Percentiles rank a stretch among this genome's conserved stretches.
Conservation (phyloP, 2,888 invertebrate genomes). For the Drosophila dives region DNA sequence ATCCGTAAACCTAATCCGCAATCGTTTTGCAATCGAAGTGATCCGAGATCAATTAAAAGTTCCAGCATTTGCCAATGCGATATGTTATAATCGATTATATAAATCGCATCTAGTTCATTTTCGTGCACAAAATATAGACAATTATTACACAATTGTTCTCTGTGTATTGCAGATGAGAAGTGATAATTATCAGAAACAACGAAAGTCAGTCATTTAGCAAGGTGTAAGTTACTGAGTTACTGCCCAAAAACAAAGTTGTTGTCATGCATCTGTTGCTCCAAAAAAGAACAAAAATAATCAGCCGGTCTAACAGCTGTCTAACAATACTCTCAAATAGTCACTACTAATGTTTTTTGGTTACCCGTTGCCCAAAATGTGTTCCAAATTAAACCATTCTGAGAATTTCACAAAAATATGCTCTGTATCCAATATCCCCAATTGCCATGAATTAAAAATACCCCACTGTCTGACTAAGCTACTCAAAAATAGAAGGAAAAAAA, state of each 20-base stretch:
- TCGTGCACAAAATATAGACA: background rate
- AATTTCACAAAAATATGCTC: background rate
- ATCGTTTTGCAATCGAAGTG: slow-evolving; percentile 30
- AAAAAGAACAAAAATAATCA: slow-evolving; percentile 3
- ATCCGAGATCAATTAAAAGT: background rate
- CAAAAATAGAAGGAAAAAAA: background rate
- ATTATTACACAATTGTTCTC: slow-evolving; percentile 23
- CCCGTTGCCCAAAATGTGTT: background rate
- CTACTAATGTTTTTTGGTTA: background rate
- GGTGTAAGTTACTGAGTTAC: slow-evolving; percentile 59
- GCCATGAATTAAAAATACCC: background rate
- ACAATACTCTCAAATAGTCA: slow-evolving; percentile 5
- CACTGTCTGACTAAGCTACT: background rate
- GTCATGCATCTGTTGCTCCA: slow-evolving; percentile 5
- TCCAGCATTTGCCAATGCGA: slow-evolving; percentile 1
- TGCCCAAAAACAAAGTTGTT: slow-evolving; percentile 21
- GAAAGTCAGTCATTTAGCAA: slow-evolving; percentile 34
- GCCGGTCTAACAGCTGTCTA: background rate
- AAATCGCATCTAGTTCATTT: slow-evolving; percentile 18
- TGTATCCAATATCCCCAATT: background rate
- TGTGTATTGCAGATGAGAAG: slow-evolving; percentile 67
- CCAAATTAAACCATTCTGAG: background rate
- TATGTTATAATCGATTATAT: slow-evolving; percentile 27
- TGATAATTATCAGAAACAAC: slow-evolving; percentile 40
- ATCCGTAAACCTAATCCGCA: background rate